phyloP scores from a whole-genome alignment of 2,113 vertebrate species.

The Candoia aspera region DNA sequence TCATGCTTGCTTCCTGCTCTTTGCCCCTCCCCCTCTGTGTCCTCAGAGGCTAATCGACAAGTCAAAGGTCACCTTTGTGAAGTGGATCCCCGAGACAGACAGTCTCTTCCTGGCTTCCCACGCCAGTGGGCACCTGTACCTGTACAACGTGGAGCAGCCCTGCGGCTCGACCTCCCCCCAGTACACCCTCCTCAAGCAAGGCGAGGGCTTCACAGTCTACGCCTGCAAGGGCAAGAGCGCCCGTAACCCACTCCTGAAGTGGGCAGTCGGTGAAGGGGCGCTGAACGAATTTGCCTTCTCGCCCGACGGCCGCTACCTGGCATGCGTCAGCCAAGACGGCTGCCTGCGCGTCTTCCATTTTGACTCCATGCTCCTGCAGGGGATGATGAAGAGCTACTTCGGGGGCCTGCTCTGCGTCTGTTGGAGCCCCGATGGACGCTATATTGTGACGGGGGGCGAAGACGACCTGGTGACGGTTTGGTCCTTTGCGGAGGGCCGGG shows the following conservation, averaged over 20 bases:
- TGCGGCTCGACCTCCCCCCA: constrained; percentile 80
- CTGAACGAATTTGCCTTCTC: constrained; percentile 93
- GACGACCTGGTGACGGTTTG: constrained; percentile 93
- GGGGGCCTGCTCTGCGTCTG: constrained; percentile 91
- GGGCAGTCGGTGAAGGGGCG: constrained; percentile 86
- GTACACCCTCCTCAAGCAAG: constrained; percentile 86
- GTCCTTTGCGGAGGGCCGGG: constrained; percentile 86
- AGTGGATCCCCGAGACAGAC: constrained; percentile 88
- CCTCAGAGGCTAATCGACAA: constrained; percentile 91
- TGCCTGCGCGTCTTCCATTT: constrained; percentile 90
- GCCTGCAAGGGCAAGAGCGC: constrained; percentile 87
- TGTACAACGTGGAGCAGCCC: constrained; percentile 86
- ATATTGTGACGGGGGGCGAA: constrained; percentile 88
- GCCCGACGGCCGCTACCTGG: constrained; percentile 86
- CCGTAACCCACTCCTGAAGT: constrained; percentile 86
- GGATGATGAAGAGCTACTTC: constrained; percentile 93
- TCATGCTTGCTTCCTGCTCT: neutral
- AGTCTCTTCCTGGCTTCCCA: constrained; percentile 89
- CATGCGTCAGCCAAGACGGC: constrained; percentile 92
- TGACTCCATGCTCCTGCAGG: constrained; percentile 89
- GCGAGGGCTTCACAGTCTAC: constrained; percentile 88
- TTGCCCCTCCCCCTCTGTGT: neutral
- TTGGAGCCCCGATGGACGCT: constrained; percentile 92
- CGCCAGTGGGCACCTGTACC: constrained; percentile 91
- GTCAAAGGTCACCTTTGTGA: constrained; percentile 87